phyloP scores from a whole-genome alignment of 2,797 vertebrate species.

The Mormyrops boulengeri region DNA sequence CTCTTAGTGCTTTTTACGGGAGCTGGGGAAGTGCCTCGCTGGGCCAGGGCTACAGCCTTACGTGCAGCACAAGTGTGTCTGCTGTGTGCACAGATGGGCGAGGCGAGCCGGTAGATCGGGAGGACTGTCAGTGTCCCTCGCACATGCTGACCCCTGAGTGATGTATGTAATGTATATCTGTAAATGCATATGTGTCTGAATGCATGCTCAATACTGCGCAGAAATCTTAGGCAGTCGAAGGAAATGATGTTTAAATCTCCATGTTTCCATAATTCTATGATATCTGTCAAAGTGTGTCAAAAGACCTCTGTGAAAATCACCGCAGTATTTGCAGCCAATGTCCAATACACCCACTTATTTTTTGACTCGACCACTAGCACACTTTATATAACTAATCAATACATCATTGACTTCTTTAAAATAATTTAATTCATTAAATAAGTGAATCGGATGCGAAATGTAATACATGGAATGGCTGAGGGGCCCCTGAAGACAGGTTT shows the following conservation, averaged over 20 bases:
- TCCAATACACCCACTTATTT: background rate
- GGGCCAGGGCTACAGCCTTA: slow-evolving; percentile 38
- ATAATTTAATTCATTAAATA: background rate
- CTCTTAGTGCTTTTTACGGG: slow-evolving; percentile 72
- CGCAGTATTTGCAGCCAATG: background rate
- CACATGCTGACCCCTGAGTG: background rate
- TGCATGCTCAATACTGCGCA: background rate
- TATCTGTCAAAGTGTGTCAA: no score
- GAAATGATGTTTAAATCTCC: no score
- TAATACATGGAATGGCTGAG: background rate
- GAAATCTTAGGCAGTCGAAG: no score
- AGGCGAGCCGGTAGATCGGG: slow-evolving; percentile 30
- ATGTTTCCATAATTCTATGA: no score
- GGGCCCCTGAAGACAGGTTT: no score
- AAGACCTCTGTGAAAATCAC: background rate
- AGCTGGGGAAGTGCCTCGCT: slow-evolving; percentile 52
- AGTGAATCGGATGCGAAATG: background rate
- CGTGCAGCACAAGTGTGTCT: slow-evolving; percentile 39
- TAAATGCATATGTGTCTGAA: no score
- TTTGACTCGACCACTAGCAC: background rate
- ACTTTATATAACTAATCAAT: background rate
- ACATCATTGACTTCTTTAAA: background rate
- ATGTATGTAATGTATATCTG: no score
- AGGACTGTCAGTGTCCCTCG: background rate
- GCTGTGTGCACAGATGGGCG: slow-evolving; percentile 44